Evolutionary conservation across 2,797 vertebrate species (phyloP), one percentile per base, ranked within the genome.

Genomic region (Poeciliopsis paucimaculata): DNA sequence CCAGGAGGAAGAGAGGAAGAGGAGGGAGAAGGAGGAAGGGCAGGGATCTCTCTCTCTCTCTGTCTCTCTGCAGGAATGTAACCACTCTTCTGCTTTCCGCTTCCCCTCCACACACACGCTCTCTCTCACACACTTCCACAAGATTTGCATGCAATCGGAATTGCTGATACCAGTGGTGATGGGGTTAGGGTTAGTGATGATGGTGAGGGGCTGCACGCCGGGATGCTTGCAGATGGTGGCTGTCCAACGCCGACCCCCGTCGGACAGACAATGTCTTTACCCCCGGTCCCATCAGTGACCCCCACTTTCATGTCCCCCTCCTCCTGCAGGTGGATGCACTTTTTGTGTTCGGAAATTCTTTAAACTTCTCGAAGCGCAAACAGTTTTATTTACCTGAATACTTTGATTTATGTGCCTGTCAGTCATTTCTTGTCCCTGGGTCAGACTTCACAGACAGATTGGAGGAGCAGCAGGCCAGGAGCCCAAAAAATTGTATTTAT

Each of bases 111-210:
- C 75, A 36, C 73, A n/a, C 78, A 57, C 57, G 45, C 75, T 51
- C 5, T 53, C 62, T 73, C 79, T 72, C 85, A 71, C 88, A 73
- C 89, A 79, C 89, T 49, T 68, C 75, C 84, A 90, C 88, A 82
- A 73, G 78, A 95, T 97, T 96, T 96, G 95, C 95, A 95, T 97
- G 94, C 91, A 90, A 96, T 97, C 96, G 96, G 96, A 97, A 97
- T 97, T 94, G 96, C 95, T 96, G 96, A 97, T 97, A 93, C 95
- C 92, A 94, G 93, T 82, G 84, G 85, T 82, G 88, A 77, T n/a
- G n/a, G n/a, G n/a, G n/a, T n/a, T n/a, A n/a, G n/a, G n/a, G n/a
- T n/a, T n/a, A n/a, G 74, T 64, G 78, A 43, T 20, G 79, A 71
- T 62, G 80, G 55, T 23, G 70, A 60, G 36, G 74, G 73, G 28